phyloP scores from a whole-genome alignment of 2,888 invertebrate genomes.

The Rotaria sp. region DNA sequence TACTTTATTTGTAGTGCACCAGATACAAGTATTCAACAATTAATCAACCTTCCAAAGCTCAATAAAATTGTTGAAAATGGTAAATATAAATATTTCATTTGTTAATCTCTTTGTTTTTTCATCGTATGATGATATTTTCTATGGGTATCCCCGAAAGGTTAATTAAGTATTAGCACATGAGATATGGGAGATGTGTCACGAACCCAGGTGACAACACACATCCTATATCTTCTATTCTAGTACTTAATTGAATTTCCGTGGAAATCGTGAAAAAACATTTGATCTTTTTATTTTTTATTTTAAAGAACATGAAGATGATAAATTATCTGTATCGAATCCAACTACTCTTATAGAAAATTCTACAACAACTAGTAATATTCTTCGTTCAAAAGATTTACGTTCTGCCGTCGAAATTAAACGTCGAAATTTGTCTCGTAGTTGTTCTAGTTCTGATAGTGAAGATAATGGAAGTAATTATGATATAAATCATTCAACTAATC shows the following conservation, averaged over 20 bases:
- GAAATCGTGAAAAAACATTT: background rate
- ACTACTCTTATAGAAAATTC: background rate
- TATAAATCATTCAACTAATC: too few relatives aligned
- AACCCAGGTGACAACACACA: too few relatives aligned
- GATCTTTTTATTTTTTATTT: too few relatives aligned
- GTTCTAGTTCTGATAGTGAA: slow-evolving; percentile 19
- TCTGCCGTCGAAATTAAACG: background rate
- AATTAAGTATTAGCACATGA: too few relatives aligned
- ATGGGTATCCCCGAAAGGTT: too few relatives aligned
- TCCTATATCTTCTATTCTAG: too few relatives aligned
- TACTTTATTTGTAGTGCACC: background rate
- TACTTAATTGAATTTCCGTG: too few relatives aligned
- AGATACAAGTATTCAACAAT: background rate
- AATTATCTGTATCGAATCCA: background rate
- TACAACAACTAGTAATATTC: background rate
- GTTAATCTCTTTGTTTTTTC: too few relatives aligned
- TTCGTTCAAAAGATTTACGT: slow-evolving; percentile 11
- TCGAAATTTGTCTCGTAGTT: slow-evolving; percentile 10
- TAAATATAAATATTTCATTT: background rate
- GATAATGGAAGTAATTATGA: background rate
- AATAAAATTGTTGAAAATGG: slow-evolving; percentile 1
- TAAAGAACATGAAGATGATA: background rate
- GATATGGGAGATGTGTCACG: too few relatives aligned
- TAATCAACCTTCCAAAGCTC: background rate
- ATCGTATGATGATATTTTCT: too few relatives aligned